Base-by-base conservation (phyloP, 1,140 invertebrate genomes). In the Lordiphosa mommai region DNA sequence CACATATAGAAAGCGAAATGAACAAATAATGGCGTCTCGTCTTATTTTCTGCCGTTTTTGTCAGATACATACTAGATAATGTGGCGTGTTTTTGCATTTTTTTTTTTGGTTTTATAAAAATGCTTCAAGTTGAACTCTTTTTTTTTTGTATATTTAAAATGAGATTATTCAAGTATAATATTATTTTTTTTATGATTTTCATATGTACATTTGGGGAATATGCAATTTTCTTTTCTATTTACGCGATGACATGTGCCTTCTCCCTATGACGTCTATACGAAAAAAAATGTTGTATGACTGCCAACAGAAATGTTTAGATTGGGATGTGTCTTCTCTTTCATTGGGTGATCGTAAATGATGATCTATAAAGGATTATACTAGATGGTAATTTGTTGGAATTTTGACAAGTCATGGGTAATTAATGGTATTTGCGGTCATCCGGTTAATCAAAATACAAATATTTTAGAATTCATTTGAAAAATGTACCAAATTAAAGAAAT, bases 301-400 rank as follows among this genome's bases (percentile, higher is more conserved):
- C 76, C 76, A 82, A 80, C 16, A 40, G 49, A 66, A 66, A 56
- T 66, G 41, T 70, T 61, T 68, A 37, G 60, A 32, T 63, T 51
- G 56, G 17, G 32, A 27, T 41, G 38, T 61, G 29, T 33, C 59
- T 29, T 44, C 6, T 16, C 7, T 65, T 64, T 50, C 29, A n/a
- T 29, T 51, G n/a, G 61, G 43, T 52, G 65, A 66, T 57, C 6
- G 32, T 29, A 37, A 66, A 66, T 66, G 46, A 10, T 27, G 46
- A 10, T 27, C 41, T 38, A 58, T 66, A 40, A 37, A 29, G 23
- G 13, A 43, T 48, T 47, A 43, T 43, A 43, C 10, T 43, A 14
- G 27, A 56, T 57, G 43, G 5, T 33, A 40, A 14, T n/a, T 43
- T 13, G 4, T 38, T 32, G 3, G 14, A 41, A 23, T 40, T 49